Percentiles rank a stretch among this genome's conserved stretches.
These are phyloP conservation scores for Synaphobranchus kaupii DNA, from an alignment of 2,797 vertebrate genomes.

Conservation along the genomic window DNA sequence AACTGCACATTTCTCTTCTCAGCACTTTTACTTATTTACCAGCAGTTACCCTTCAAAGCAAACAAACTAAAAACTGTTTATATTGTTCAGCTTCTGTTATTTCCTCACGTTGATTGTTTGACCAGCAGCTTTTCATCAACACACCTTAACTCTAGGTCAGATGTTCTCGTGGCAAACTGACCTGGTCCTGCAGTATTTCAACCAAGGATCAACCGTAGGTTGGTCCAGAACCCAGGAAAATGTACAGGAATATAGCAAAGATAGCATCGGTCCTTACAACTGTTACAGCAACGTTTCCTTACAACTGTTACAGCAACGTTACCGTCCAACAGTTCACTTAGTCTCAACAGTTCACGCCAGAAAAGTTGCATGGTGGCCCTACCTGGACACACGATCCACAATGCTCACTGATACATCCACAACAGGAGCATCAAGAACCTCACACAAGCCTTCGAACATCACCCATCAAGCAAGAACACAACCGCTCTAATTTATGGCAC, in stretches of 20 bases:
- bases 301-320: no score
- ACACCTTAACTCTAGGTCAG: not conserved
- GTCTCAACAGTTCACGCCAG: not conserved
- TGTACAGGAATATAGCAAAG: not conserved
- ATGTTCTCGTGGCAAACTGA: not conserved
- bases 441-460: not conserved
- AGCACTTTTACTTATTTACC: not conserved
- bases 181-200: not conserved
- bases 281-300: no score
- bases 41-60: not conserved
- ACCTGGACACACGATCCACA: not conserved
- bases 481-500: no score
- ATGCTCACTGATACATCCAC: not conserved
- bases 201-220: not conserved
- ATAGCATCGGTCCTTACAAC: not conserved
- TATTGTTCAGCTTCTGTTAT: conserved; percentile 43
- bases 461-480: no score
- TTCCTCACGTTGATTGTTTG: not conserved
- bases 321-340: not conserved
- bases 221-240: not conserved
- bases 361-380: no score
- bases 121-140: not conserved
- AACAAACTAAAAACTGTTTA: conserved; percentile 21
- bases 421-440: not conserved
- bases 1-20: not conserved